Evolutionary conservation across 2,113 vertebrate species (phyloP), one percentile per base, ranked within the genome.

Genomic region (Thinocorus orbignyianus): DNA sequence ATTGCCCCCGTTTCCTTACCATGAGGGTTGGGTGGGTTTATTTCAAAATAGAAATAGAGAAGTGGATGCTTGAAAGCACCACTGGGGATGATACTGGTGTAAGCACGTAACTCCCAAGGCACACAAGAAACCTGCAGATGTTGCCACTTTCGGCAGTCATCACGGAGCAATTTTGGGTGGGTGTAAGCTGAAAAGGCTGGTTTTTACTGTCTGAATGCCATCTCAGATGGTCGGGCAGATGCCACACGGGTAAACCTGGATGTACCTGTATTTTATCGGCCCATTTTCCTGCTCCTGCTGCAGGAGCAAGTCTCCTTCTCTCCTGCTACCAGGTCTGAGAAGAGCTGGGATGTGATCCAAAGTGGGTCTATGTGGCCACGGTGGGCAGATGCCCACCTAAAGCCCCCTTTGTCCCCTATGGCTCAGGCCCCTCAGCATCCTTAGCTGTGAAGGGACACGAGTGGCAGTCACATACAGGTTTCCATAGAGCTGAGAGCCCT

Each of bases 321-420:
- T 55, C 48, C 30, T 66, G 42, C 87, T 64, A 1, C 1, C 4
- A 91, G 55, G 12, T 33, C 41, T 44, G 23, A 54, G 52, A 23
- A 39, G 41, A 4, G 44, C 66, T 30, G 81, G 28, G 73, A 16
- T 23, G 54, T 25, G 28, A 17, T 46, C 31, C 83, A 33, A 9
- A 60, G 52, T 13, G 42, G 44, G n/a, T 2, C 24, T 7, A 2
- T 1, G 2, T 0, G 12, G 48, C 39, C 0, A 0, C 2, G 7
- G 74, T 7, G 55, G 35, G 22, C 1, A 9, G 22, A 9, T 11
- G 3, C 17, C 28, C 44, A 13, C 1, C 7, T 0, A 17, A 58
- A 74, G 3, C 13, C 12, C n/a, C 26, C 7, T 49, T 25, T 25
- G 23, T 39, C 33, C 52, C 64, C 58, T 11, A 0, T 3, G 33